Conservation (phyloP, 1,140 invertebrate species). For the Trachymyrmex cornetzi region DNA sequence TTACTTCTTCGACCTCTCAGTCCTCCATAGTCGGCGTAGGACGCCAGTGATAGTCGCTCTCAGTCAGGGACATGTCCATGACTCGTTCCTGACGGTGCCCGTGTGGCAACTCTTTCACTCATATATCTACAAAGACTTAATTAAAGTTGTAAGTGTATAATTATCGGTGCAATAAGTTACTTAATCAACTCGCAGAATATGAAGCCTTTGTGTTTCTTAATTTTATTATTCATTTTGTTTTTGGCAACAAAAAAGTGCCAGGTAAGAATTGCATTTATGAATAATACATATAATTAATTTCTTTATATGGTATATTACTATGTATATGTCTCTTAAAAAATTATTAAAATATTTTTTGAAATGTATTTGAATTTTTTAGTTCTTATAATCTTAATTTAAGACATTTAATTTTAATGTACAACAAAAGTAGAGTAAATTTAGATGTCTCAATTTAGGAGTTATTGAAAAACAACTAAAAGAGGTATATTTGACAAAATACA, state of each 20-base stretch:
- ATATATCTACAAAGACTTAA: slow-evolving; percentile 7
- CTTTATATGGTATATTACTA: background rate
- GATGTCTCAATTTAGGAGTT: background rate
- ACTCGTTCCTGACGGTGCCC: slow-evolving; percentile 74
- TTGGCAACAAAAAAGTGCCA: slow-evolving; percentile 48
- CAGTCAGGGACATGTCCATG: slow-evolving; percentile 76
- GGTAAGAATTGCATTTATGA: slow-evolving; percentile 49
- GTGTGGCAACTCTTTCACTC: slow-evolving; percentile 65
- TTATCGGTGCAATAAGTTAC: slow-evolving; percentile 22
- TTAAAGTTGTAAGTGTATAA: slow-evolving; percentile 26
- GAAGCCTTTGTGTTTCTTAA: slow-evolving; percentile 53
- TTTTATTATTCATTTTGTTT: slow-evolving; percentile 51
- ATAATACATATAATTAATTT: background rate
- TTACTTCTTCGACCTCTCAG: slow-evolving; percentile 79
- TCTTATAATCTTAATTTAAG: background rate
- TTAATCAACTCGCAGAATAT: slow-evolving; percentile 66
- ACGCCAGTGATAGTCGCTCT: slow-evolving; percentile 80
- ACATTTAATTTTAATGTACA: background rate
- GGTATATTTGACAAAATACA: slow-evolving; percentile 9
- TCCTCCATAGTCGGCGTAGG: slow-evolving; percentile 78
- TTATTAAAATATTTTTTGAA: background rate
- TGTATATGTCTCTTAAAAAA: background rate
- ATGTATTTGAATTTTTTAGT: too few relatives aligned
- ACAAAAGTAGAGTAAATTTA: background rate
- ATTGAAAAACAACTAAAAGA: slow-evolving; percentile 23